phyloP scores from a whole-genome alignment of 2,888 invertebrate species.

The Spisula subtruncata region DNA sequence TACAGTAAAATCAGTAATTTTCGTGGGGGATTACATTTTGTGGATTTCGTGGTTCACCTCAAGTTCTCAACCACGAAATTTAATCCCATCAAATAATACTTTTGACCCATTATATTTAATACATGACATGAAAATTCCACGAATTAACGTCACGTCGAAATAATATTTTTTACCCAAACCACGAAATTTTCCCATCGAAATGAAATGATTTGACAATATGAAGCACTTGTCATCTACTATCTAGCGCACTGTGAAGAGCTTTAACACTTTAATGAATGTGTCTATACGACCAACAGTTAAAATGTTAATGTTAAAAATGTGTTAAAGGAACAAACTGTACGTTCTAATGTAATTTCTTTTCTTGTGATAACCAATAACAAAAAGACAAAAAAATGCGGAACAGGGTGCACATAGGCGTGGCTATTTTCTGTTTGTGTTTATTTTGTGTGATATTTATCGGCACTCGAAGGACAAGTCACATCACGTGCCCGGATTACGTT shows the following conservation, averaged over 20 bases:
- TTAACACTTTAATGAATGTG: not conserved
- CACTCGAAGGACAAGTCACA: constrained; percentile 1
- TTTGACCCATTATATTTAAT: too few species aligned
- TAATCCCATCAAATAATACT: too few species aligned
- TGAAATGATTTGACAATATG: too few species aligned
- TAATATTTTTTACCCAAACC: too few species aligned
- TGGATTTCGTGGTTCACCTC: too few species aligned
- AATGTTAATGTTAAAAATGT: not conserved
- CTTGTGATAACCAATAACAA: constrained; percentile 12
- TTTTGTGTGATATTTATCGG: constrained; percentile 39
- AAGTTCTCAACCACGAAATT: too few species aligned
- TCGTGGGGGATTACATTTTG: too few species aligned
- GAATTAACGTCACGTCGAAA: too few species aligned
- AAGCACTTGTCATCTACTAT: not conserved
- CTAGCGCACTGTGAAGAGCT: not conserved
- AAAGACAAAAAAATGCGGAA: constrained; percentile 25
- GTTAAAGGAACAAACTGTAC: not conserved
- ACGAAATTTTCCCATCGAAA: too few species aligned
- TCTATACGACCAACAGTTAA: not conserved
- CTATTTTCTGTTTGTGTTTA: constrained; percentile 3
- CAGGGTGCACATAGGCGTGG: constrained; percentile 16
- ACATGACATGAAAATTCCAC: too few species aligned
- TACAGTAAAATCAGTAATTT: too few species aligned
- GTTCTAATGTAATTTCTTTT: not conserved
- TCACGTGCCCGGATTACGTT: constrained; percentile 25